Conservation (phyloP, 2,113 vertebrate species). For the Catharus minimus region DNA sequence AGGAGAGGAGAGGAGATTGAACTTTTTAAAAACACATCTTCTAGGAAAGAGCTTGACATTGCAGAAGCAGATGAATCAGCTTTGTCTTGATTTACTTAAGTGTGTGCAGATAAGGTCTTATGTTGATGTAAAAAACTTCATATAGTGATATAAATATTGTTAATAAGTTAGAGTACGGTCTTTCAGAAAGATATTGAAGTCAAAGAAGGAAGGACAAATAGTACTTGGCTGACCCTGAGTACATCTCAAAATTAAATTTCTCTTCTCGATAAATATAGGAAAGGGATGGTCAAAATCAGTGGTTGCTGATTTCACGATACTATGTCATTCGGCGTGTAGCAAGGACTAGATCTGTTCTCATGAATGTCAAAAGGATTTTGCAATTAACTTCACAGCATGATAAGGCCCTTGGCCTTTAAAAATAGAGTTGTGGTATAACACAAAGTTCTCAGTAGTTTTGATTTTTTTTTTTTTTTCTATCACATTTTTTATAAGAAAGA, state of each 20-base stretch:
- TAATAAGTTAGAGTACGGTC: not conserved
- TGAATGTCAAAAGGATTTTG: constrained; percentile 17
- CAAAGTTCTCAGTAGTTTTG: not conserved
- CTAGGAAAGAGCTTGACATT: not conserved
- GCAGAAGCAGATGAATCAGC: not conserved
- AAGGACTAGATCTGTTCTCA: not conserved
- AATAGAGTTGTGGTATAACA: not conserved
- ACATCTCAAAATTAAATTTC: not conserved
- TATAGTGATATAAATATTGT: not conserved
- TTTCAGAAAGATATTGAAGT: not conserved
- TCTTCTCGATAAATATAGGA: not conserved
- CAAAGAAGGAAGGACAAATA: not conserved
- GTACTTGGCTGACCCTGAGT: not conserved
- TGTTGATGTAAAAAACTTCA: not conserved
- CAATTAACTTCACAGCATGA: constrained; percentile 51
- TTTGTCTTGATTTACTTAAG: not conserved
- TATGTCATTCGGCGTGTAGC: fast-evolving
- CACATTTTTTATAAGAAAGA: not conserved
- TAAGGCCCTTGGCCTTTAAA: not conserved
- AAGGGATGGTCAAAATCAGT: not conserved
- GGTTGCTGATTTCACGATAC: not conserved
- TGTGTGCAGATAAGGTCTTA: not conserved
- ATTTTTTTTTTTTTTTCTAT: not conserved
- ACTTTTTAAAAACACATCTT: not conserved
- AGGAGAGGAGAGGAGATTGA: not conserved